A percentile compares a stretch with the other conserved stretches of the same genome.
Conservation (phyloP, 2,888 invertebrate species). For the Pogonocherus hispidulus region DNA sequence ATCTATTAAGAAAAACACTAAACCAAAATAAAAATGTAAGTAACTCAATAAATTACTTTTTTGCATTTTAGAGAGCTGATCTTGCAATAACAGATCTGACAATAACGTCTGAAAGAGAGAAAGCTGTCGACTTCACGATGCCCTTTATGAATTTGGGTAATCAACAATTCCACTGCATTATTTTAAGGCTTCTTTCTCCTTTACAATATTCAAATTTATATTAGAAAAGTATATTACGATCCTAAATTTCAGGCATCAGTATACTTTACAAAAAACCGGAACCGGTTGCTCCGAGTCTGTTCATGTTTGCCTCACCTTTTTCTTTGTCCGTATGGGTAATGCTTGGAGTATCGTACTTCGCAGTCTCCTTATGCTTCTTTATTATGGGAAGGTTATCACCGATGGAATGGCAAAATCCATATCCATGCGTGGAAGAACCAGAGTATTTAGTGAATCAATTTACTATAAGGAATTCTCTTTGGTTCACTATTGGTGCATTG, state of each 20-base stretch:
- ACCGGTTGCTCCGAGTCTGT: slow-evolving; percentile 87
- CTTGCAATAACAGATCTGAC: slow-evolving; percentile 94
- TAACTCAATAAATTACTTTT: too few species aligned
- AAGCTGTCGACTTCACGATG: slow-evolving; percentile 93
- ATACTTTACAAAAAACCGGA: slow-evolving; percentile 91
- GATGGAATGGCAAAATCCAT: slow-evolving; percentile 90
- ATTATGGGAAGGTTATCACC: slow-evolving; percentile 86
- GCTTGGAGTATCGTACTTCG: slow-evolving; percentile 84
- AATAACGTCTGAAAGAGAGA: slow-evolving; percentile 89
- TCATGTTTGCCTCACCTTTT: slow-evolving; percentile 94
- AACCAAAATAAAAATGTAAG: too few species aligned
- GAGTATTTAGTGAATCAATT: slow-evolving; percentile 88
- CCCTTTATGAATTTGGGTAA: slow-evolving; percentile 93
- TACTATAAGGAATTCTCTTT: slow-evolving; percentile 86
- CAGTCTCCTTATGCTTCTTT: slow-evolving; percentile 85
- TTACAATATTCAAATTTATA: too few species aligned
- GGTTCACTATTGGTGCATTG: slow-evolving; percentile 89
- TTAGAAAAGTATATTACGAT: too few species aligned
- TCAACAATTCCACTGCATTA: too few species aligned
- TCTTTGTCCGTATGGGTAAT: slow-evolving; percentile 86
- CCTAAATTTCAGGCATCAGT: slow-evolving; percentile 77
- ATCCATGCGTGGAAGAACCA: slow-evolving; percentile 87
- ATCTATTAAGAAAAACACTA: too few species aligned
- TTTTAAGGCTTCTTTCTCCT: too few species aligned
- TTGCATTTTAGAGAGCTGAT: slow-evolving; percentile 80